A percentile compares a stretch with the other conserved stretches of the same genome.
Evolutionary conservation across 2,888 invertebrate species (phyloP).

Genomic region (Nemurella pictetii): DNA sequence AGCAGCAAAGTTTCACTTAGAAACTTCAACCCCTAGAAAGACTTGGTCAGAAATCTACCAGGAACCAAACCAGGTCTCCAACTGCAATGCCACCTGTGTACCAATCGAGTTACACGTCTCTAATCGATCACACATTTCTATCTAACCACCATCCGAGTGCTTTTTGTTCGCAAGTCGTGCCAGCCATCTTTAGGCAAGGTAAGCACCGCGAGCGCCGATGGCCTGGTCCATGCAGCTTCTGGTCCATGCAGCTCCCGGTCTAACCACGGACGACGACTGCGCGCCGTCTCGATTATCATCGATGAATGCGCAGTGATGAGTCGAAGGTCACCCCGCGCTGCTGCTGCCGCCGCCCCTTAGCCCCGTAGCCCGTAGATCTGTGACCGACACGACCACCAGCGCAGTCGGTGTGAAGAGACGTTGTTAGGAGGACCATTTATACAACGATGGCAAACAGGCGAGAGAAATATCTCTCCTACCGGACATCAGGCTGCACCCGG

Average conservation of each 20-base stretch:
- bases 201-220: too few relatives aligned
- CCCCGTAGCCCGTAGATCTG: background rate
- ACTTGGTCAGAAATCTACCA: too few relatives aligned
- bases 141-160: background rate
- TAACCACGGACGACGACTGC: background rate
- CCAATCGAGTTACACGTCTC: too few relatives aligned
- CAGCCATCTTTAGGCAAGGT: background rate
- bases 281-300: constrained; percentile 22
- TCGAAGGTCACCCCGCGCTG: background rate
- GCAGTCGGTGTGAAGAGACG: constrained; percentile 7
- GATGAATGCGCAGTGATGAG: constrained; percentile 28
- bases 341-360: background rate
- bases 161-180: background rate
- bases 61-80: too few relatives aligned
- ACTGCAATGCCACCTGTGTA: too few relatives aligned
- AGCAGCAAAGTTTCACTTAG: too few relatives aligned
- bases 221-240: background rate
- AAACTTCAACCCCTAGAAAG: too few relatives aligned
- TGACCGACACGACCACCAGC: constrained; percentile 18
- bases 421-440: constrained; percentile 24
- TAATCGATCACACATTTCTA: background rate
- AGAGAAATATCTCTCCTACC: constrained; percentile 13
- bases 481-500: background rate
- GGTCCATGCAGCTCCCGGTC: background rate
- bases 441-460: constrained; percentile 5